Conservation (phyloP, 2,888 invertebrate genomes). For the Drosophila aldrichi region DNA sequence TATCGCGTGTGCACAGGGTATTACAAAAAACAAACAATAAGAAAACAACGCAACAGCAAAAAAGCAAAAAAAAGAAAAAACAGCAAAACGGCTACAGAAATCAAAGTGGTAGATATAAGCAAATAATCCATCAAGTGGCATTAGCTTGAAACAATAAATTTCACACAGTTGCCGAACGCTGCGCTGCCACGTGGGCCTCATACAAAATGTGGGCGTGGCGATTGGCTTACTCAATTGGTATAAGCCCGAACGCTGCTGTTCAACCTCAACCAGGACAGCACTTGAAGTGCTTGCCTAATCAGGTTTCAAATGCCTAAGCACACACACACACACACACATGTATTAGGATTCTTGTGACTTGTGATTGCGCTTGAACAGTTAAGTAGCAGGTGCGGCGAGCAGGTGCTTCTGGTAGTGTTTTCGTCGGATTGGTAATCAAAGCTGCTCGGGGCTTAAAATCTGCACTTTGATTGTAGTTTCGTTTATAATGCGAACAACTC, state of each 20-base stretch:
- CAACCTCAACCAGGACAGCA: constrained; percentile 45
- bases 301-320: constrained; percentile 75
- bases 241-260: not conserved
- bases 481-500: constrained; percentile 25
- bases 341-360: constrained; percentile 20
- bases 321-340: constrained; percentile 15
- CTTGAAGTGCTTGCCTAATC: constrained; percentile 79
- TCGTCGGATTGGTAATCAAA: constrained; percentile 62
- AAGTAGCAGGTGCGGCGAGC: constrained; percentile 19
- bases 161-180: constrained; percentile 54
- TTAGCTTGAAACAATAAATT: constrained; percentile 82
- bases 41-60: not conserved
- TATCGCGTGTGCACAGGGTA: not conserved
- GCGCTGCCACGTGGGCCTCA: constrained; percentile 8
- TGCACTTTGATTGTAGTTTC: constrained; percentile 57
- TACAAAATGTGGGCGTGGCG: constrained; percentile 28
- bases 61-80: constrained; percentile 1
- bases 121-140: constrained; percentile 83
- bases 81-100: constrained; percentile 35
- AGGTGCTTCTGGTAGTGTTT: constrained; percentile 14
- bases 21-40: not conserved
- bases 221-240: constrained; percentile 48
- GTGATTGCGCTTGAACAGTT: constrained; percentile 24
- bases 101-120: constrained; percentile 66
- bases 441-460: constrained; percentile 50